Base-by-base conservation (phyloP, 2,888 invertebrate genomes). In the Griposia aprilina region DNA sequence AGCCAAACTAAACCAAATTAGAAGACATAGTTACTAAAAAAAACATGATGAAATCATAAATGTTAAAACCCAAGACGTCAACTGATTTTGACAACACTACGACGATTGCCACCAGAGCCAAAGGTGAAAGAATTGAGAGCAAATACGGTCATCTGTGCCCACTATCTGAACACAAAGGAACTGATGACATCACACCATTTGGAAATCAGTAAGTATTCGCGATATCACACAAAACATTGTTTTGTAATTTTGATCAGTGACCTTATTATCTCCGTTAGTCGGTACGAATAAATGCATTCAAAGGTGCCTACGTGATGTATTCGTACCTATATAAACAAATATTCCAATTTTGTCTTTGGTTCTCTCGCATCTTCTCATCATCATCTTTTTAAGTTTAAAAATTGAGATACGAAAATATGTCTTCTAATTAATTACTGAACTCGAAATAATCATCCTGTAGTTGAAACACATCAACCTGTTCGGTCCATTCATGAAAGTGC, bases 401-500 rank as follows among this genome's bases (percentile, higher is more conserved):
- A 62, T 23, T 63, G 30, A 70, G 50, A 20, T 26, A 60, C 13
- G 15, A 36, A 60, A 57, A 15, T 45, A 60, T 20, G 2, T 13
- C 36, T 45, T 59, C 15, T 52, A 66, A 76, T 70, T 62, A 70
- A 74, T 62, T 67, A 60, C 15, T 45, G 23, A 52, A 17, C 15
- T 45, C 52, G 48, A 62, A 78, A 84, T 82, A 89, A 91, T 81
- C 96, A 95, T 41, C 94, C 96, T 96, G 93, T 97, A 93, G 88
- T 87, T 85, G 84, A 91, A 93, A 96, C 94, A 95, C 94, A 96
- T 96, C 96, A 97, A 97, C 96, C 96, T 97, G 96, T 96, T 96
- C 94, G 95, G 94, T 93, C 95, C 96, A 97, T 97, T 97, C 96
- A 97, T 97, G 96, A 97, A 96, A 97, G 96, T 97, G 96, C 96